Base-by-base conservation (phyloP, 2,113 vertebrate species). In the Rhinolophus sinicus region DNA sequence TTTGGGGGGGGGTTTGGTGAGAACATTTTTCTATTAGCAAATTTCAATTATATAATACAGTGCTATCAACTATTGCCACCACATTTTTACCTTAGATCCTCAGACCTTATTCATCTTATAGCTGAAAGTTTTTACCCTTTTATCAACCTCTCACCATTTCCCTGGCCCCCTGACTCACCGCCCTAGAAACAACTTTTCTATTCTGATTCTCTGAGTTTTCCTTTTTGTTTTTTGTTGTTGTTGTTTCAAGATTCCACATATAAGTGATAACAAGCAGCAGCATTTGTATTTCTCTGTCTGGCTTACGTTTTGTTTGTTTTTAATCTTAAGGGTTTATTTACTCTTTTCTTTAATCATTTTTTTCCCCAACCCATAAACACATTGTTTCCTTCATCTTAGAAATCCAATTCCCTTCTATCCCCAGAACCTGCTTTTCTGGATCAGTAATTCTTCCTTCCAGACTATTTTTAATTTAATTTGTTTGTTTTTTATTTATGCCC, bases 201-300 rank as follows among this genome's bases (percentile, higher is more conserved):
- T 40, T 30, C 26, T 72, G 54, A 52, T 80, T 64, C 73, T 78
- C 28, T 64, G 75, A 73, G 9, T 72, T 80, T 65, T 50, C 40
- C 13, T 70, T 69, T 93, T 44, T 67, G 11, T 47, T 73, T 60
- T 73, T 64, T 64, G 28, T 64, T 64, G 11, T 30, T 62, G 24
- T 28, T 64, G 58, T 64, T 80, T 58, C n/a, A 70, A 81, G 22
- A 73, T 62, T 90, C 38, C 73, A 95, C 28, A 72, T 64, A 54
- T 30, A 58, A 91, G 6, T 80, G 54, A 72, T 56, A 52, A 13
- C 52, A 78, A 80, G 18, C 4, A 78, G 18, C 3, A 26, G 11
- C 52, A 85, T 78, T 86, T 86, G 40, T 64, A 56, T 86, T 86
- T 40, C 78, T 94, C 64, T 86, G 62, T 86, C 28, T 85, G 50